These are phyloP conservation scores for Drosophila kohkoa DNA, from an alignment of 1,140 invertebrate species.

Conservation along the genomic window DNA sequence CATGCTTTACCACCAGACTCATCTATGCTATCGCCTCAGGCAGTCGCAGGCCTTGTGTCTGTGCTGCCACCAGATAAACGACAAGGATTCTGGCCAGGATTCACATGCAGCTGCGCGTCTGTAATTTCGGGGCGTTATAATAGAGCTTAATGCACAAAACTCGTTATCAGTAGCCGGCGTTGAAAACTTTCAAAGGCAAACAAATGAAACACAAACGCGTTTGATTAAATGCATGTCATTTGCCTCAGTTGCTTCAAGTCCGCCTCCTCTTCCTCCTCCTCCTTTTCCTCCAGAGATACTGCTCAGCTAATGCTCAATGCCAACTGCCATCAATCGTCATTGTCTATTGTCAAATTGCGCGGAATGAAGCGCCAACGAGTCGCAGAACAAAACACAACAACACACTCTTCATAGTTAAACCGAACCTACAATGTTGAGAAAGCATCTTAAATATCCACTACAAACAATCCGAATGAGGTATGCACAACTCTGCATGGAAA, in stretches of 20 bases:
- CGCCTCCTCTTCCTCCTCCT: neutral
- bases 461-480: neutral
- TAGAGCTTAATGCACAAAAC: conserved; percentile 80
- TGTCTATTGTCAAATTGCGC: conserved; percentile 76
- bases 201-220: conserved; percentile 72
- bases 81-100: conserved; percentile 63
- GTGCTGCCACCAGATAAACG: conserved; percentile 74
- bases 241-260: conserved; percentile 37
- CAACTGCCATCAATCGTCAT: conserved; percentile 69
- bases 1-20: conserved; percentile 15
- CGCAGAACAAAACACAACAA: conserved; percentile 34
- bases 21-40: conserved; percentile 27
- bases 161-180: conserved; percentile 73
- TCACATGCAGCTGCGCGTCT: conserved; percentile 45
- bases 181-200: conserved; percentile 73
- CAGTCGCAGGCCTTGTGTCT: conserved; percentile 55
- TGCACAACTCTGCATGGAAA: neutral
- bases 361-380: conserved; percentile 63
- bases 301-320: conserved; percentile 15
- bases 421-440: conserved; percentile 31
- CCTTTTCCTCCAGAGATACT: neutral
- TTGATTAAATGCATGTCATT: conserved; percentile 82
- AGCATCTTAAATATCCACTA: conserved; percentile 44
- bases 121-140: conserved; percentile 79
- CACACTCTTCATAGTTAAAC: conserved; percentile 49